A percentile compares a stretch with the other conserved stretches of the same genome.
Evolutionary conservation across 2,888 invertebrate species (phyloP).

Genomic region (Drosophila picticornis): DNA sequence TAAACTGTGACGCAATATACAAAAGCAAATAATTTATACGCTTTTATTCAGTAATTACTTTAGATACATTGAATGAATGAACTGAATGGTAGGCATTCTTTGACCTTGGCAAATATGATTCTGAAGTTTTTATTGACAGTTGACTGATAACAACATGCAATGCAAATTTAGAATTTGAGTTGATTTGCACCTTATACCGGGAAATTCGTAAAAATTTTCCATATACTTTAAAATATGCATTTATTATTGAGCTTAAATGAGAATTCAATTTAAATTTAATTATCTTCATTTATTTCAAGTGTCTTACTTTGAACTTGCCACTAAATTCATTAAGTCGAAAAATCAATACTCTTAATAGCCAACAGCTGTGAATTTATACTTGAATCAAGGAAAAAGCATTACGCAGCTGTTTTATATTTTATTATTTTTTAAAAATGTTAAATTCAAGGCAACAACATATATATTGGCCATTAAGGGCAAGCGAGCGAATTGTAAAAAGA

Average conservation of each 20-base stretch:
- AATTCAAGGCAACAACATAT: constrained; percentile 11
- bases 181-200: neutral
- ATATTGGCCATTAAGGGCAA: constrained; percentile 6
- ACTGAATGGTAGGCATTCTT: neutral
- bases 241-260: constrained; percentile 3
- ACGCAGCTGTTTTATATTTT: constrained; percentile 4
- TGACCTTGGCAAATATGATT: neutral
- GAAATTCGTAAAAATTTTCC: neutral
- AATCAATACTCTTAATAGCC: constrained; percentile 9
- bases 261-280: constrained; percentile 24
- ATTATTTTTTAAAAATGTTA: constrained; percentile 2
- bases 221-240: constrained; percentile 12
- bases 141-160: neutral
- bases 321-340: constrained; percentile 10
- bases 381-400: neutral
- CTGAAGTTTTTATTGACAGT: neutral
- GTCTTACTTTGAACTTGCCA: neutral
- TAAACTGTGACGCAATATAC: constrained; percentile 34
- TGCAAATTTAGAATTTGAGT: neutral
- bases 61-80: constrained; percentile 12
- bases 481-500: neutral
- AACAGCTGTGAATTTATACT: neutral
- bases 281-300: constrained; percentile 17
- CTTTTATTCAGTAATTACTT: neutral
- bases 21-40: neutral